These are phyloP conservation scores for Poecilus cupreus DNA, from an alignment of 2,888 invertebrate genomes.

Conservation along the genomic window DNA sequence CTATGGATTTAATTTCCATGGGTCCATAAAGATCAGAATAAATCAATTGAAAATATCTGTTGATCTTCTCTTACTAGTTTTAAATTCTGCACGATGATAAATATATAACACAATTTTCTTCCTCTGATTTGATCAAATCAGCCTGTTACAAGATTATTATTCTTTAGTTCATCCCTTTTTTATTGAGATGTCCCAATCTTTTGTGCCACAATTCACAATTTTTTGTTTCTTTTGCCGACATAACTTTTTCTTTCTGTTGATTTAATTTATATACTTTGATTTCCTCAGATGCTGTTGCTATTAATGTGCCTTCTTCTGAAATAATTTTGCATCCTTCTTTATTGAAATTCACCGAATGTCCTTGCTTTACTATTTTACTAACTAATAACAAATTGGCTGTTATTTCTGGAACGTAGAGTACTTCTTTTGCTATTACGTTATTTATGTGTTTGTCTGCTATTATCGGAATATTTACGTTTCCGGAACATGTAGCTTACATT, in stretches of 20 bases:
- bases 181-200: too few relatives aligned
- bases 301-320: neutral
- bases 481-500: neutral
- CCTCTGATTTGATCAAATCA: too few relatives aligned
- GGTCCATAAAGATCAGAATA: too few relatives aligned
- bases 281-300: neutral
- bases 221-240: constrained; percentile 34
- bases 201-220: constrained; percentile 61
- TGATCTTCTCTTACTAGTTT: too few relatives aligned
- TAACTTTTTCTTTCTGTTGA: neutral
- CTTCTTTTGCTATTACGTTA: constrained; percentile 31
- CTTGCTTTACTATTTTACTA: constrained; percentile 15
- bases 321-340: constrained; percentile 28
- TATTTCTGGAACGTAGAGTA: constrained; percentile 27
- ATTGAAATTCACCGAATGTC: neutral
- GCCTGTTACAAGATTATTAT: too few relatives aligned
- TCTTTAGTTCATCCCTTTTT: too few relatives aligned
- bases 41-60: too few relatives aligned
- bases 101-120: too few relatives aligned
- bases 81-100: too few relatives aligned
- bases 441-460: neutral
- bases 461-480: neutral
- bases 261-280: constrained; percentile 20
- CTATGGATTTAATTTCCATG: too few relatives aligned
- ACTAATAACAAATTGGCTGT: constrained; percentile 20